phyloP scores from a whole-genome alignment of 2,113 vertebrate species.

The Excalfactoria chinensis region DNA sequence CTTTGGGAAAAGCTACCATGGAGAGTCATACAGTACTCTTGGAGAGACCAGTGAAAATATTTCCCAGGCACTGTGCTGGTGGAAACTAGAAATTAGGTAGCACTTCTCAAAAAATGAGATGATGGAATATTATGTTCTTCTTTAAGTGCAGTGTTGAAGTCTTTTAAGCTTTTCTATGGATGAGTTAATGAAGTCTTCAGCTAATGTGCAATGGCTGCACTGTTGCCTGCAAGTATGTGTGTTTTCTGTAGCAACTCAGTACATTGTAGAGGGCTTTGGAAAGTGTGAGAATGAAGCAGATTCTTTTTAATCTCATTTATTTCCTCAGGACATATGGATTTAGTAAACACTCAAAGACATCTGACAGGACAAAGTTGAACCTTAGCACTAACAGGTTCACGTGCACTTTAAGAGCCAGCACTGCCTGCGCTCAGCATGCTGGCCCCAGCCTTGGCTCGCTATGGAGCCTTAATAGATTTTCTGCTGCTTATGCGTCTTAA shows the following conservation, averaged over 20 bases:
- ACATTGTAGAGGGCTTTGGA: constrained; percentile 16
- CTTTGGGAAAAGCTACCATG: neutral
- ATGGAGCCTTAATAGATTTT: constrained; percentile 50
- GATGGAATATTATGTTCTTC: neutral
- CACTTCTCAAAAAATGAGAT: neutral
- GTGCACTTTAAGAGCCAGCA: neutral
- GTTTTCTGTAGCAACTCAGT: constrained; percentile 20
- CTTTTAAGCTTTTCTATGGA: neutral
- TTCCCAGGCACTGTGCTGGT: neutral
- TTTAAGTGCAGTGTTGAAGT: neutral
- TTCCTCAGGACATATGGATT: constrained; percentile 65
- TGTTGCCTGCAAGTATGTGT: accelerated
- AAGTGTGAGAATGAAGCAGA: constrained; percentile 54
- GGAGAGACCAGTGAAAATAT: neutral
- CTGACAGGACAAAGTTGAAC: constrained; percentile 54
- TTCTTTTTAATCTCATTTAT: constrained; percentile 58
- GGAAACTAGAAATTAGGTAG: neutral
- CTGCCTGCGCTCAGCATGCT: neutral
- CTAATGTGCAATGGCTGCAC: neutral
- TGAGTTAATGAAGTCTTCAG: neutral
- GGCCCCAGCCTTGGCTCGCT: neutral
- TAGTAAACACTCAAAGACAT: constrained; percentile 40
- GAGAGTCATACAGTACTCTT: neutral
- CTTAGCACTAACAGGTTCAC: constrained; percentile 51
- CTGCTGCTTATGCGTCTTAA: constrained; percentile 31